Evolutionary conservation across 2,888 invertebrate species (phyloP), one percentile per base, ranked within the genome.

Genomic region (Eristalis intricaria): DNA sequence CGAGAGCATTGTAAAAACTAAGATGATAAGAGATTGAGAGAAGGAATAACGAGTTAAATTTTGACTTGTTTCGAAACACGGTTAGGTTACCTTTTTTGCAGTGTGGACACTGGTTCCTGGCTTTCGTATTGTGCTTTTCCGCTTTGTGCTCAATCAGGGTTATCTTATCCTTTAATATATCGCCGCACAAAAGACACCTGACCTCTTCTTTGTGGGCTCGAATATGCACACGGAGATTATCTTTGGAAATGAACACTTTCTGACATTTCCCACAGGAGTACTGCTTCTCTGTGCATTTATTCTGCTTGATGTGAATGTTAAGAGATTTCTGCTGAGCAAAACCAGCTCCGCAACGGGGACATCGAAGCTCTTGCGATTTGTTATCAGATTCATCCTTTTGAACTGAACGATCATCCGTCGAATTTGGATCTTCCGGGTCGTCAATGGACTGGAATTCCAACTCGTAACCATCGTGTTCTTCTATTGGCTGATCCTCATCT

Each of bases 201-300:
- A 75, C 77, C 5, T 90, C 78, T n/a, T 89, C 89, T 0, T 89
- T 88, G 84, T 93, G 93, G 0, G 90, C 90, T 0, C 89, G 89
- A 71, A 94, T 92, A 84, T 95, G 95, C 13, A 94, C 94, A 8
- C 94, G 93, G 65, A 95, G 91, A 86, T 94, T 94, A 0, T 94
- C 94, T 82, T 93, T 92, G 38, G 94, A 94, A n/a, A 94, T 94
- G 79, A 95, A 95, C 29, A 95, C 95, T 32, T 92, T 90, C 1
- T 91, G 90, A 68, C 93, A 93, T n/a, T 93, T 90, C 0, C 93
- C 91, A 80, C 95, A 95, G 13, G 91, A 91, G 38, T 92, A 93
- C 0, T 93, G 94, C 61, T 93, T 93, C 43, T 93, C 92, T 29
- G 93, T 93, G 23, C 94, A 94, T 76, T 94, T 94, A 56, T 19